Evolutionary conservation across 2,888 invertebrate species (phyloP), one percentile per base, ranked within the genome.

Genomic region (Mellilla xanthometata): DNA sequence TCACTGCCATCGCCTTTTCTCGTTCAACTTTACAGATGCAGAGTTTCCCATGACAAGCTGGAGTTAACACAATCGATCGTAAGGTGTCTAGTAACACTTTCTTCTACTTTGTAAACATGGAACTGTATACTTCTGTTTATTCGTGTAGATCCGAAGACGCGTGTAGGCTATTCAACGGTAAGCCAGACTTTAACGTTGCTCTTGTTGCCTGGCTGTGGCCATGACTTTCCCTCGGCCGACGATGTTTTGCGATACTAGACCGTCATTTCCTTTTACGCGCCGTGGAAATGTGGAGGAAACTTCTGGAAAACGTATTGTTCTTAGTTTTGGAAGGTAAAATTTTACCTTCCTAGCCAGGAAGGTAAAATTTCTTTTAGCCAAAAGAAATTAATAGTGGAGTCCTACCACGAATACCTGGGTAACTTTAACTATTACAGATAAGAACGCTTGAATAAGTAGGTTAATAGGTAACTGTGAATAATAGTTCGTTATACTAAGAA

Each of bases 1-100:
- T 87, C 68, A 89, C 88, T 85, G 79, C 85, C 86, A 86, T 49
- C 78, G 81, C 54, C 74, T 75, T 62, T 88, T 86, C 53, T 87
- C 88, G 60, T 80, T 84, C 50, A 82, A 49, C 63, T 87, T 87
- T 28, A 86, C 68, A 51, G 88, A 88, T 58, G 86, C 86, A 1
- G 86, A 76, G 62, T 88, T 89, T 62, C 88, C 88, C 88, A 89
- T 89, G 42, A 47, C 49, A n/a, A 24, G 13, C 9, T 24, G n/a
- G 29, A 33, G 31, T 36, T 27, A 31, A 34, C 36, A 46, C 34
- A 38, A 36, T 38, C 38, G 29, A 41, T 38, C 3, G 24, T 8
- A n/a, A 12, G 19, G 29, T 40, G 26, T 46, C 24, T 26, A 12
- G 12, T 36, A 15, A 3, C 33, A 51, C 44, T 45, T 39, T 36